A percentile compares a stretch with the other conserved stretches of the same genome.
Conservation (phyloP, 2,113 vertebrate species). For the Bos javanicus region DNA sequence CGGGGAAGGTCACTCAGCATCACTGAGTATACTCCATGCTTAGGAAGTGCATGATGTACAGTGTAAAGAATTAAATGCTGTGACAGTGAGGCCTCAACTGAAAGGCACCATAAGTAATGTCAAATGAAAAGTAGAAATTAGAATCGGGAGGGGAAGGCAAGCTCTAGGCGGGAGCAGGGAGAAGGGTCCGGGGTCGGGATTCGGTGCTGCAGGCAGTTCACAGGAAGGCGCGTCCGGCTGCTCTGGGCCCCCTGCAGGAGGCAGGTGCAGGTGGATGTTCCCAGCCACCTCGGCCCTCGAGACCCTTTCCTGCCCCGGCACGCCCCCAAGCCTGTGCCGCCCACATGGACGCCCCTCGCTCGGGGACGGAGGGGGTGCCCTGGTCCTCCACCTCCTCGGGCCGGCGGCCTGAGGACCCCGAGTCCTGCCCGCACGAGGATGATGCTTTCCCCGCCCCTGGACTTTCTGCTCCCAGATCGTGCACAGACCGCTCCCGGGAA, state of each 20-base stretch:
- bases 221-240: background rate
- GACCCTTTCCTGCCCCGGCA: background rate
- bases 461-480: background rate
- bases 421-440: background rate
- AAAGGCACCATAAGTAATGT: accelerated
- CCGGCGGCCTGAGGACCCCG: background rate
- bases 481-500: background rate
- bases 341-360: background rate
- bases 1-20: accelerated
- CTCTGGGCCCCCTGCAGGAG: background rate
- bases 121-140: background rate
- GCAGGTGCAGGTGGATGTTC: background rate
- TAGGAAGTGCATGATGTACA: accelerated
- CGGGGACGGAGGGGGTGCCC: accelerated
- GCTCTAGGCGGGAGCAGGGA: background rate
- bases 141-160: background rate
- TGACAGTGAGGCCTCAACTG: background rate
- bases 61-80: accelerated
- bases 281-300: background rate
- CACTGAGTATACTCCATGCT: accelerated
- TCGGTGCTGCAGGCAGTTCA: background rate
- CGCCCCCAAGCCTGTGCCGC: background rate
- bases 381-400: background rate
- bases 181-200: background rate
- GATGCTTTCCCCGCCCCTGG: background rate